Base-by-base conservation (phyloP, 2,797 vertebrate genomes). In the Pseudotriccus pelzelni region DNA sequence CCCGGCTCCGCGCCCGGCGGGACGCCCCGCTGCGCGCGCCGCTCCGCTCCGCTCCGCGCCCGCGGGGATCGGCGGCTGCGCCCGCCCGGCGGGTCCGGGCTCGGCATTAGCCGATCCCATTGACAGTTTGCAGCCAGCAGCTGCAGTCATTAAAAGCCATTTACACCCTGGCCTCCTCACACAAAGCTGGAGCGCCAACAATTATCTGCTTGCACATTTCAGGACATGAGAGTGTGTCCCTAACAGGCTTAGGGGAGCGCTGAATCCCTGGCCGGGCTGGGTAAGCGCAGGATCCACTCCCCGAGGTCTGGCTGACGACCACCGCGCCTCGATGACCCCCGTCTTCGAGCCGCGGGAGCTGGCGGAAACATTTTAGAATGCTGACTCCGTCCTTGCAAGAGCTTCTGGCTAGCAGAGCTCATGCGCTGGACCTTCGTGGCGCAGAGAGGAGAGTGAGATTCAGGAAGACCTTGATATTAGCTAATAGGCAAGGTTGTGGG, bases 91-190 rank as follows among this genome's bases (percentile, higher is more conserved):
- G 79, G 86, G 87, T 93, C 77, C 94, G 60, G 90, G 93, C 91
- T 95, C 94, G 39, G 87, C 94, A 90, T 94, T 87, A 97, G 95
- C 93, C 93, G 93, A 85, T 96, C 95, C 95, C 96, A 97, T 96
- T 97, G 96, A 97, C 95, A 96, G 93, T 93, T 97, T 80, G 91
- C 94, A 96, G 96, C 97, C 97, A 95, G 97, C 97, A 97, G 97
- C 97, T 97, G 97, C 97, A 94, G 96, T 97, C 97, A 90, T 90
- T 98, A 98, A 98, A 98, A 97, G 96, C 96, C 97, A 98, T 98
- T 98, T 97, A 97, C 97, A 97, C 96, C 97, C 97, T 96, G 97
- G 97, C 97, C 97, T 95, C 95, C 90, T 55, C 93, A 69, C 95
- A 98, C 97, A 97, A 97, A 97, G 97, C 95, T 97, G 56, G 91